These are phyloP conservation scores for Dunckerocampus dactyliophorus DNA, from an alignment of 2,113 vertebrate genomes.

Conservation along the genomic window DNA sequence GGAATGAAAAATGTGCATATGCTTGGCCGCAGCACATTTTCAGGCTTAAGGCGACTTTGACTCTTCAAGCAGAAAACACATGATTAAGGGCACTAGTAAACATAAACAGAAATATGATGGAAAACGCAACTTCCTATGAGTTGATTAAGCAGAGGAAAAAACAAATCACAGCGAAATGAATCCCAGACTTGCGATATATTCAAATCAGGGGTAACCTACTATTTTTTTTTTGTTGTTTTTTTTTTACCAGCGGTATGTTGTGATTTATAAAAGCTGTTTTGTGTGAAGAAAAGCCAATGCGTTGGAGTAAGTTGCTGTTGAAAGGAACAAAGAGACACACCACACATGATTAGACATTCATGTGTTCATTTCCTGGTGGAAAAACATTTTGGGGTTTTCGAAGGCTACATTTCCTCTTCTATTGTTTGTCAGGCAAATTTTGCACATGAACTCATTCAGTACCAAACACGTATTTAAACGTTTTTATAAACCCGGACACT, in stretches of 20 bases:
- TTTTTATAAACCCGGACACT: no score
- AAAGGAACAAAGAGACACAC: constrained; percentile 44
- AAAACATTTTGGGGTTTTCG: constrained; percentile 27
- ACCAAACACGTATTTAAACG: no score
- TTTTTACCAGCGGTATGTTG: constrained; percentile 39
- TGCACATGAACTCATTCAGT: neutral
- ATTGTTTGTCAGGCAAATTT: neutral
- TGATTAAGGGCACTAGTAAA: constrained; percentile 39
- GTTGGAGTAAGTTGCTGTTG: constrained; percentile 33
- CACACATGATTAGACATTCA: constrained; percentile 49
- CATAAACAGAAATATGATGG: constrained; percentile 45
- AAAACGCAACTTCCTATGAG: constrained; percentile 39
- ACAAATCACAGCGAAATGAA: constrained; percentile 53
- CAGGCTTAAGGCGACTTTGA: constrained; percentile 22
- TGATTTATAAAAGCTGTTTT: constrained; percentile 35
- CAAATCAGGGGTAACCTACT: constrained; percentile 14
- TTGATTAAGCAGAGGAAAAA: constrained; percentile 43
- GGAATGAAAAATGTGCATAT: constrained; percentile 33
- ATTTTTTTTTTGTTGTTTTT: constrained; percentile 15
- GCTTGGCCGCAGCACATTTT: constrained; percentile 40
- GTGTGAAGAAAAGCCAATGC: constrained; percentile 29
- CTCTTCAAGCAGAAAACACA: constrained; percentile 43
- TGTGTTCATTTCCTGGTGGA: constrained; percentile 45
- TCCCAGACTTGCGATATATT: constrained; percentile 46
- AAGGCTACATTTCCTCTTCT: neutral